Evolutionary conservation across 2,888 invertebrate genomes (phyloP), one percentile per base, ranked within the genome.

Genomic region (Thymelicus acteon): DNA sequence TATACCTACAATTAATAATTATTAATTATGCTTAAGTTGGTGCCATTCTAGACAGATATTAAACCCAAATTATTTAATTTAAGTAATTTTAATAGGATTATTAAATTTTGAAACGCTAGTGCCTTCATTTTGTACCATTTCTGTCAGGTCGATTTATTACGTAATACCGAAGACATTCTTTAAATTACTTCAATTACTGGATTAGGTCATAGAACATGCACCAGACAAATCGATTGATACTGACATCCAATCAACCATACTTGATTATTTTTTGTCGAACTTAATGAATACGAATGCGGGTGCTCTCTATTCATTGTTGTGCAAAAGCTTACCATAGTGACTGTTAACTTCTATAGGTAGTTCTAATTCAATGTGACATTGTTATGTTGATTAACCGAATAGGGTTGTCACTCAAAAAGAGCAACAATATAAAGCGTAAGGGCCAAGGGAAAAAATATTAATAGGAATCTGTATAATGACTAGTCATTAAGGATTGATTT

Each of bases 201-300:
- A 88, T 89, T 85, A 85, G 82, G 79, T 80, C 83, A 83, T 65
- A 64, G 70, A 73, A 76, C 75, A 76, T 78, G 79, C 82, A 80
- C 77, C 72, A 74, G 75, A 67, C 70, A 73, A 73, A 73, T 79
- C 79, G 84, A 91, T 90, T 89, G 82, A 84, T 85, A 90, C 87
- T 91, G 90, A 89, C 90, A 78, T 80, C 78, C 82, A 78, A 86
- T 86, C 84, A 81, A 24, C 82, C 78, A 78, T 80, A 71, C 63
- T 44, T 54, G 69, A 71, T 73, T 74, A 72, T 74, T 71, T 72
- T 66, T 72, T 72, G 72, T 71, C 71, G 73, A 75, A 72, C 73
- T 37, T 58, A 37, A 67, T 75, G 63, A 72, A 72, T 74, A 68
- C 54, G 52, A 62, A 69, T 69, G 69, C 69, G 69, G 69, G 69